phyloP scores from a whole-genome alignment of 2,888 invertebrate genomes.

The Allophyes oxyacanthae region DNA sequence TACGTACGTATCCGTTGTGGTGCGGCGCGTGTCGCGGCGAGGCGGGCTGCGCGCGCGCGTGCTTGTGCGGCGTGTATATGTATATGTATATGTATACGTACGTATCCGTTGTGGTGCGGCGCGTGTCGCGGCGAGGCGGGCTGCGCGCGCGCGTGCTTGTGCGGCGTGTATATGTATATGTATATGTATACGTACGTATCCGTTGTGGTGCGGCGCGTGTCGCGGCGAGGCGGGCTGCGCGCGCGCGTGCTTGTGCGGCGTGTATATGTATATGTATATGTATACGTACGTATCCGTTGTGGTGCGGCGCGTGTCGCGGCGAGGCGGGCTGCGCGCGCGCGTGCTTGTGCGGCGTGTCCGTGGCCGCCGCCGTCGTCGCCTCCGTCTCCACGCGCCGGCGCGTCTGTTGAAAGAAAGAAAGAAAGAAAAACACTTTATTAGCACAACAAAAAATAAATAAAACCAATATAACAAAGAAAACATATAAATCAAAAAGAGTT shows the following conservation, averaged over 20 bases:
- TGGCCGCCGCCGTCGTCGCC: constrained; percentile 89
- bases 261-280: constrained; percentile 70
- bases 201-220: constrained; percentile 71
- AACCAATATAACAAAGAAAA: too few relatives aligned
- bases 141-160: constrained; percentile 61
- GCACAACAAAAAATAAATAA: too few relatives aligned
- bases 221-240: constrained; percentile 69
- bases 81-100: constrained; percentile 55
- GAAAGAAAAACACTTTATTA: too few relatives aligned
- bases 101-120: constrained; percentile 78
- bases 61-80: constrained; percentile 63
- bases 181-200: constrained; percentile 73
- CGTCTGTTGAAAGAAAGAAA: constrained; percentile 77
- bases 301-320: constrained; percentile 67
- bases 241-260: constrained; percentile 60
- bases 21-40: constrained; percentile 68
- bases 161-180: constrained; percentile 69
- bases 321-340: constrained; percentile 70
- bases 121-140: constrained; percentile 70
- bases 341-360: constrained; percentile 88
- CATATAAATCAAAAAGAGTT: too few relatives aligned
- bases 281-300: constrained; percentile 79
- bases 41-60: constrained; percentile 63
- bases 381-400: constrained; percentile 91
- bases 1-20: constrained; percentile 81